These are phyloP conservation scores for Tor tambroides DNA, from an alignment of 2,113 vertebrate species.

Conservation along the genomic window DNA sequence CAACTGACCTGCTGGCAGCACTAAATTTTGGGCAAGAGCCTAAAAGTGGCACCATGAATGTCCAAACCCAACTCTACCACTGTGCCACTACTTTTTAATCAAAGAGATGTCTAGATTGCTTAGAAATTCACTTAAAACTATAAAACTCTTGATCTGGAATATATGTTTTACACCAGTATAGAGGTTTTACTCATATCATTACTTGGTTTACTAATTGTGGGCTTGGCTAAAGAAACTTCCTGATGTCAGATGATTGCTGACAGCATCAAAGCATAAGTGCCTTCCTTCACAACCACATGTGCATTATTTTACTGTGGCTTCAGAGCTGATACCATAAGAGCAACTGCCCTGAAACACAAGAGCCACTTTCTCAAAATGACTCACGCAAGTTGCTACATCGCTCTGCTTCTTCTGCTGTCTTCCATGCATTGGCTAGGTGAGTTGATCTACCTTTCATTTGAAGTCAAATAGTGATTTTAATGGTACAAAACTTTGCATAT, in stretches of 20 bases:
- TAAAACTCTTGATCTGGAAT: background rate
- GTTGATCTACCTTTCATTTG: constrained; percentile 6
- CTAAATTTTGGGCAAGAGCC: background rate
- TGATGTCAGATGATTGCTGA: background rate
- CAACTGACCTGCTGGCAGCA: no score
- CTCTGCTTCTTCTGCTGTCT: constrained; percentile 17
- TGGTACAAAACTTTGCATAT: background rate
- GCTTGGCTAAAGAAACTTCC: background rate
- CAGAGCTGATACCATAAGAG: background rate
- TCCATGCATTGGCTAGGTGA: constrained; percentile 47
- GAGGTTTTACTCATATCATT: background rate
- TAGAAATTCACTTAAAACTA: background rate
- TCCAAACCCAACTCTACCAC: background rate
- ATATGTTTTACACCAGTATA: no score
- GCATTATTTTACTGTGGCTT: background rate
- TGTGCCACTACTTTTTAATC: background rate
- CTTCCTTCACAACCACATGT: constrained; percentile 47
- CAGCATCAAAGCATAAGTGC: background rate
- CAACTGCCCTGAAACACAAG: background rate
- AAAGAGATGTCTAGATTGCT: background rate
- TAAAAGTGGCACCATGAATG: background rate
- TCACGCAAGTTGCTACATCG: background rate
- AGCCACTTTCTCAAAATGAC: constrained; percentile 22
- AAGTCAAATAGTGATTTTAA: background rate
- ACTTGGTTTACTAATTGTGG: background rate